These are phyloP conservation scores for Acipenser ruthenus DNA, from an alignment of 2,797 vertebrate genomes.

Conservation along the genomic window DNA sequence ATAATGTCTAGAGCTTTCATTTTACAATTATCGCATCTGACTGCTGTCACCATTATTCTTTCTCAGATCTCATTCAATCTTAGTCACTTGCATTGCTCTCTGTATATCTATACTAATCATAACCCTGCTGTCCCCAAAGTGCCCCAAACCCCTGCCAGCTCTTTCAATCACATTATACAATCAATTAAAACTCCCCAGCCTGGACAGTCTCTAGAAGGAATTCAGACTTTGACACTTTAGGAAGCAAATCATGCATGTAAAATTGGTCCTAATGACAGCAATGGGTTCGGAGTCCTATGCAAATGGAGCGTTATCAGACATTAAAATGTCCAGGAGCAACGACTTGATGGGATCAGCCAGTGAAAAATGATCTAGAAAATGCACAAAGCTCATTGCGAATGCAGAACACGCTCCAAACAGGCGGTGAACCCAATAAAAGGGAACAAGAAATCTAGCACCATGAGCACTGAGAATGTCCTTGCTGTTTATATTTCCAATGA, in stretches of 20 bases:
- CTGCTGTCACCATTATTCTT: slow-evolving; percentile 28
- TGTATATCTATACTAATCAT: slow-evolving; percentile 30
- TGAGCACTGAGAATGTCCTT: neutral
- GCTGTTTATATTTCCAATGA: slow-evolving; percentile 24
- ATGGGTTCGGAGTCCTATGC: slow-evolving; percentile 32
- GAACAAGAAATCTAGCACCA: neutral
- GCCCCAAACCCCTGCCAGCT: slow-evolving; percentile 35
- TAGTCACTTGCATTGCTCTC: slow-evolving; percentile 17
- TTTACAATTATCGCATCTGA: slow-evolving; percentile 13
- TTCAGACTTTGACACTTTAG: slow-evolving; percentile 34
- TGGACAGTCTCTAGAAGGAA: slow-evolving; percentile 33
- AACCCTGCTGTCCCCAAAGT: slow-evolving; percentile 39
- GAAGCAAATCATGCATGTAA: slow-evolving; percentile 41
- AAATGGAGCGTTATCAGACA: slow-evolving; percentile 30
- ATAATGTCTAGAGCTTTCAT: slow-evolving; percentile 3
- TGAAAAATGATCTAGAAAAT: neutral
- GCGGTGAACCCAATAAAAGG: neutral
- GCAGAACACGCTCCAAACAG: neutral
- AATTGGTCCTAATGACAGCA: slow-evolving; percentile 36
- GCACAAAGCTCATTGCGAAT: neutral
- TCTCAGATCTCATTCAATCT: slow-evolving; percentile 27
- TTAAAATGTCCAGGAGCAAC: slow-evolving; percentile 32
- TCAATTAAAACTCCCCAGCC: slow-evolving; percentile 41
- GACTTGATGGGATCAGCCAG: slow-evolving; percentile 17
- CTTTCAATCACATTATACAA: slow-evolving; percentile 42